Base-by-base conservation (phyloP, 2,797 vertebrate species). In the Agapornis canus region DNA sequence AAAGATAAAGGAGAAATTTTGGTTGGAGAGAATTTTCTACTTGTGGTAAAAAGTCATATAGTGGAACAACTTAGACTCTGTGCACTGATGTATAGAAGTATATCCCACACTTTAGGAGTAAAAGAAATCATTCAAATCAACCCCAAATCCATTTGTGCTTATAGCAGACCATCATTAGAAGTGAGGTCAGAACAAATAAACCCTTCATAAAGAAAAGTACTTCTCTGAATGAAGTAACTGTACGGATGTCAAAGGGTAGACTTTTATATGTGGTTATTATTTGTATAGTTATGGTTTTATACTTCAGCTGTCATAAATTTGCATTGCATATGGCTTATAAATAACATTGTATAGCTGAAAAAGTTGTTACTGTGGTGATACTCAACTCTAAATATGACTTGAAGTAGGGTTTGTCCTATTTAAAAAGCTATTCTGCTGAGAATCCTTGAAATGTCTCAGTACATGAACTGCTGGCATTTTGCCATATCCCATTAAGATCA, bases 401-500 rank as follows among this genome's bases (percentile, higher is more conserved):
- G 81, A 92, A 86, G 61, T 51, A 76, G 82, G 22, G 47, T 69
- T 78, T 87, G 63, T 73, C 63, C 84, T 45, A 40, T 82, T 89
- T 90, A 65, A 94, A 86, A 79, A 97, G 35, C 79, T 90, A 42
- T 92, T 96, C 81, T 91, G 79, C 96, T 97, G 87, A 93, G 94
- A 94, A 92, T 68, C 86, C 92, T 93, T 21, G 45, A 93, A 82
- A 76, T 86, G 78, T 64, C 90, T 96, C 92, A 43, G 95, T 83
- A 71, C 86, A 86, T 19, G n/a, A 96, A 57, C 81, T 97, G 78
- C 93, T 97, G 97, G 96, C 88, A 75, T 96, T 96, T 95, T 97
- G 95, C 96, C 96, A 82, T 95, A 89, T 96, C 96, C 95, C 91
- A 96, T 98, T 96, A 94, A 78, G 88, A 94, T 97, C 97, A 93